Conservation (phyloP, 1,140 invertebrate species). For the Leptonema lineaticorne region DNA sequence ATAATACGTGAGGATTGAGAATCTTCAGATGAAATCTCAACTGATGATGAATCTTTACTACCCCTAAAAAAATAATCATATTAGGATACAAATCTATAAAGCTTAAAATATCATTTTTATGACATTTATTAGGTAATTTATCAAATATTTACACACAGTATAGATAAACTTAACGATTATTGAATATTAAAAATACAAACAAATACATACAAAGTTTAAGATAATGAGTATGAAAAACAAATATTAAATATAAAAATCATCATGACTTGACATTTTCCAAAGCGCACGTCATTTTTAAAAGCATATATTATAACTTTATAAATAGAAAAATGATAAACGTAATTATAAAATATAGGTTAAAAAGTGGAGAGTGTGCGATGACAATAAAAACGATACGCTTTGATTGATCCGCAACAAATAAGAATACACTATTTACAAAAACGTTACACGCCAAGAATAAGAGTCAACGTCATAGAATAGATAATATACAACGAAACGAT, state of each 20-base stretch:
- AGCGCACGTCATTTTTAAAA: too few species aligned
- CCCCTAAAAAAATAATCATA: conserved; percentile 45
- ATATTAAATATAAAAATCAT: neutral
- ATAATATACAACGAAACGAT: neutral
- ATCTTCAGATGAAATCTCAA: conserved; percentile 47
- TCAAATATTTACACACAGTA: neutral
- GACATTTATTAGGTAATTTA: neutral
- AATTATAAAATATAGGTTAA: too few species aligned
- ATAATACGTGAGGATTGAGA: conserved; percentile 20
- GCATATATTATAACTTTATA: too few species aligned
- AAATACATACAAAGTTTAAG: neutral
- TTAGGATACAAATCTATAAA: neutral
- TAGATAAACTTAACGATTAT: neutral
- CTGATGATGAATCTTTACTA: conserved; percentile 56
- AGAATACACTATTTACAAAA: too few species aligned
- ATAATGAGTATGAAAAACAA: neutral
- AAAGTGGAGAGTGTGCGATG: neutral
- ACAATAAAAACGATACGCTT: too few species aligned
- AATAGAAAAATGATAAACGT: too few species aligned
- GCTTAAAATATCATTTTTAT: neutral
- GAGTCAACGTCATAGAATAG: too few species aligned
- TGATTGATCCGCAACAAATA: too few species aligned
- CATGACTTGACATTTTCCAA: too few species aligned
- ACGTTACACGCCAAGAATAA: too few species aligned
- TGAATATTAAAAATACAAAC: neutral